These are phyloP conservation scores for Oxygymnocypris stewartii DNA, from an alignment of 2,113 vertebrate genomes.

Conservation along the genomic window DNA sequence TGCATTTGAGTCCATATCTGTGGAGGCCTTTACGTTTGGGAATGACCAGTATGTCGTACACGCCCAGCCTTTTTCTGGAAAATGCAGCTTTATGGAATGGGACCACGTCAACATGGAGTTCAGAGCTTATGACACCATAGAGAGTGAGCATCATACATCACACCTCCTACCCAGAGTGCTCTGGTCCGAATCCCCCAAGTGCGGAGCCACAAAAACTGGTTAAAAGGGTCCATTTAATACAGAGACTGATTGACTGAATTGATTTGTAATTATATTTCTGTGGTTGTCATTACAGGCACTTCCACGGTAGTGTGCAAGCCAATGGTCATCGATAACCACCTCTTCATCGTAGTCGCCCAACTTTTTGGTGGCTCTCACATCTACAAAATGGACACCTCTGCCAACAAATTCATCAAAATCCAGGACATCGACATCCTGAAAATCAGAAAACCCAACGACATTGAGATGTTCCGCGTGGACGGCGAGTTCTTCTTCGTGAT, in stretches of 20 bases:
- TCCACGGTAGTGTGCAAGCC: conserved; percentile 98
- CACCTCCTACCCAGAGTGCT: conserved; percentile 11
- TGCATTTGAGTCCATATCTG: conserved; percentile 94
- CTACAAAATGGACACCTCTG: conserved; percentile 92
- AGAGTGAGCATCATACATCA: conserved; percentile 77
- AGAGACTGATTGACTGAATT: neutral
- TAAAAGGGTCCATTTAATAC: neutral
- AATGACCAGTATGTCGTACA: conserved; percentile 92
- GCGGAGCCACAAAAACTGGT: neutral
- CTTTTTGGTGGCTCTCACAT: conserved; percentile 97
- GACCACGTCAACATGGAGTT: conserved; percentile 98
- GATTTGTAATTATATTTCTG: neutral
- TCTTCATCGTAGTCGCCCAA: conserved; percentile 96
- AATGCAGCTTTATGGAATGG: conserved; percentile 98
- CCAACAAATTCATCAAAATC: conserved; percentile 98
- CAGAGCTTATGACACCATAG: conserved; percentile 94
- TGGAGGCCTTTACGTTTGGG: conserved; percentile 90
- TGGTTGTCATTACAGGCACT: conserved; percentile 77
- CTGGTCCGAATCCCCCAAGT: neutral
- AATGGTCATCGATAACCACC: conserved; percentile 90
- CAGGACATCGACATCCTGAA: conserved; percentile 98
- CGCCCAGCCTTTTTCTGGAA: conserved; percentile 94
- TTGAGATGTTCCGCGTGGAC: conserved; percentile 92
- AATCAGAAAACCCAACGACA: conserved; percentile 98
- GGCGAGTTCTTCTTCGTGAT: conserved; percentile 94